Evolutionary conservation across 2,113 vertebrate genomes (phyloP).

Genomic region (Halichoerus grypus): DNA sequence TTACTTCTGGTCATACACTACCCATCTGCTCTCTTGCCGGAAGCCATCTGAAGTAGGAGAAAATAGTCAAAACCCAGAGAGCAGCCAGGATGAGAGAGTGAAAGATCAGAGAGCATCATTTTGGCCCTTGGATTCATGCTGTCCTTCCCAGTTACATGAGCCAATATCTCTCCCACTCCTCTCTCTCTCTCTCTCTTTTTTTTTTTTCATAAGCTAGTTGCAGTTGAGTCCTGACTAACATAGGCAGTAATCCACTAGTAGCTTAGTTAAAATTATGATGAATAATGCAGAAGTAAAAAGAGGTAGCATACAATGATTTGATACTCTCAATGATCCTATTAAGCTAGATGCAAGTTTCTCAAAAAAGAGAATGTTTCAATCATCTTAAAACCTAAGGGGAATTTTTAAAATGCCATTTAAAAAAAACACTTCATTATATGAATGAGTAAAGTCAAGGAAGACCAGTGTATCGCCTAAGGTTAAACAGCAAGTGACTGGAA

Average conservation of each 20-base stretch:
- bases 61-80: not conserved
- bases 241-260: not conserved
- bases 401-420: not conserved
- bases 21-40: not conserved
- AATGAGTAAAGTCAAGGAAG: not conserved
- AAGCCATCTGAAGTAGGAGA: conserved; percentile 14
- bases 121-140: not conserved
- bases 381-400: not conserved
- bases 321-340: not conserved
- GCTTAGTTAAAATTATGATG: not conserved
- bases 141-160: not conserved
- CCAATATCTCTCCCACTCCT: not conserved
- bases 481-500: not conserved
- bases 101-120: not conserved
- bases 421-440: not conserved
- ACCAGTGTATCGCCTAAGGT: not conserved
- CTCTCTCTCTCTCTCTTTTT: not conserved
- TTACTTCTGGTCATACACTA: not conserved
- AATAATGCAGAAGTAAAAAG: not conserved
- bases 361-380: not conserved
- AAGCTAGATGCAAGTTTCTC: not conserved
- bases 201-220: not conserved
- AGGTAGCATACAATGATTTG: not conserved
- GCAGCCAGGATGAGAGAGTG: not conserved
- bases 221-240: not conserved